Base-by-base conservation (phyloP, 2,113 vertebrate species). In the Indicator indicator region DNA sequence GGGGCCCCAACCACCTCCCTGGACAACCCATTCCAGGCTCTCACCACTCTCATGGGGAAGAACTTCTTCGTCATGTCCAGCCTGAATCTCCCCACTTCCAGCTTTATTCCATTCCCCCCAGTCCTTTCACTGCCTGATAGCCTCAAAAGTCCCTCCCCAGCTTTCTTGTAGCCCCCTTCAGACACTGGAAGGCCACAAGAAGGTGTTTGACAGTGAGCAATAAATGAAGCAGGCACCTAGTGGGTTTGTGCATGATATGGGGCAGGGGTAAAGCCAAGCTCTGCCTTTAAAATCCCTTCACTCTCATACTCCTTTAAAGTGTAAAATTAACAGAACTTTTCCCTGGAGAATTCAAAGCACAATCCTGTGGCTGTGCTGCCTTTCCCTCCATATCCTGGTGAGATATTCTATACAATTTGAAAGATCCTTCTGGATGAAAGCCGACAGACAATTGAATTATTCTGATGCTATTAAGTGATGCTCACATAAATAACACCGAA, bases 401-500 rank as follows among this genome's bases (percentile, higher is more conserved):
- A 85, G 56, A 65, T 65, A 85, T 33, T 64, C 67, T 42, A 60
- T 58, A 38, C 52, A 5, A 60, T 84, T 83, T 91, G 52, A 97
- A 96, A 76, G 84, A 90, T 90, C 59, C 56, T 94, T 91, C 75
- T 92, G 68, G 91, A 93, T 95, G 88, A 85, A 95, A 86, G 76
- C 68, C 63, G 91, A n/a, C 40, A 36, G 40, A 87, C 79, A 94
- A 93, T 78, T 81, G 62, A 93, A 95, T 95, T 94, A 88, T 83
- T 88, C 91, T 78, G 72, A 95, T 85, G 44, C 76, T 85, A 96
- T 86, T 65, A 94, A 97, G 70, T 86, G 81, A 94, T 78, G 93
- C 63, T 92, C 96, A 94, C 63, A 95, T 74, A 97, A 96, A 86
- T 88, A 93, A 93, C 67, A 97, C 80, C 86, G 70, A 86, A 93